Evolutionary conservation across 1,140 invertebrate genomes (phyloP).

Genomic region (Episyrphus balteatus): DNA sequence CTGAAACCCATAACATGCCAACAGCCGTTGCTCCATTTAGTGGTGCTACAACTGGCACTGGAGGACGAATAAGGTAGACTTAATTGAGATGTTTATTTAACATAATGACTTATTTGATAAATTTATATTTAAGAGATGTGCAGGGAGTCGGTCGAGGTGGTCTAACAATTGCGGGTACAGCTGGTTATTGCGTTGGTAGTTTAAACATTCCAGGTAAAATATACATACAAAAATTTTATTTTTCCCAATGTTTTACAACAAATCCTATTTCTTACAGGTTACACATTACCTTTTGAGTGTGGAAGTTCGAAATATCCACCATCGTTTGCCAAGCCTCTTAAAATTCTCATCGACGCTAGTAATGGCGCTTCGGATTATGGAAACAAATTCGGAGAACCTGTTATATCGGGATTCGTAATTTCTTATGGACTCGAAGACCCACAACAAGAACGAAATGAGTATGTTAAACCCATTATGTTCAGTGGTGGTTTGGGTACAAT

Average conservation of each 20-base stretch:
- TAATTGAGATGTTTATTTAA: background rate
- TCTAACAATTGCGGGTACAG: constrained; percentile 88
- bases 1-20: constrained; percentile 98
- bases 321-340: constrained; percentile 82
- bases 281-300: constrained; percentile 82
- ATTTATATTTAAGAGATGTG: constrained; percentile 57
- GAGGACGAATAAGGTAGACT: constrained; percentile 60
- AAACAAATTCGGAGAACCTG: constrained; percentile 97
- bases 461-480: constrained; percentile 98
- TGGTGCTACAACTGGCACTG: constrained; percentile 94
- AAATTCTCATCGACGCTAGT: constrained; percentile 87
- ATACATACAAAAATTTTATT: background rate
- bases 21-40: constrained; percentile 89
- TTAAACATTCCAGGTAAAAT: constrained; percentile 71
- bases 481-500: constrained; percentile 90
- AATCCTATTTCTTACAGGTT: constrained; percentile 36
- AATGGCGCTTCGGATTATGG: constrained; percentile 98
- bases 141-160: constrained; percentile 87
- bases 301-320: constrained; percentile 60
- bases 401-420: constrained; percentile 81
- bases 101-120: background rate
- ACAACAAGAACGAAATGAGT: constrained; percentile 68
- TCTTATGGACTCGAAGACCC: constrained; percentile 73
- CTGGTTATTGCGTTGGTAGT: constrained; percentile 92
- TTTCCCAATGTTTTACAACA: background rate